Percentiles rank a stretch among this genome's conserved stretches.
phyloP scores from a whole-genome alignment of 2,888 invertebrate genomes.

The Dryobotodes eremita region DNA sequence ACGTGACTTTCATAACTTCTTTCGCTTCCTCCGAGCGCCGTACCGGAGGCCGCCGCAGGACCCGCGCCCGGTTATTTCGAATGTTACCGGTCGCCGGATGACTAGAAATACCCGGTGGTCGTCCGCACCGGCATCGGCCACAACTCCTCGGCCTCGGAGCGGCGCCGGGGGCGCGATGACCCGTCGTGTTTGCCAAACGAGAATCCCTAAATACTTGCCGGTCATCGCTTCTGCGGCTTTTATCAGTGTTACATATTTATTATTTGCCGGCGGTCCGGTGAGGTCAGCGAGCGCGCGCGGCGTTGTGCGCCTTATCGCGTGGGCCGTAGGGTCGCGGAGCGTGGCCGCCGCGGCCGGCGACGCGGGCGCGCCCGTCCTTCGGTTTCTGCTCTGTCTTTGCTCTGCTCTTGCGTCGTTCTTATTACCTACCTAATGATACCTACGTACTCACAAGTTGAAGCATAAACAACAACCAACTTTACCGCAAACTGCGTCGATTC shows the following conservation, averaged over 20 bases:
- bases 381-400: conserved; percentile 82
- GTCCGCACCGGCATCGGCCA: conserved; percentile 72
- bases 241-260: conserved; percentile 91
- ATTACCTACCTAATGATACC: conserved; percentile 61
- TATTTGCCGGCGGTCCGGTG: conserved; percentile 88
- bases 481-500: conserved; percentile 45
- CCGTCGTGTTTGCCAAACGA: conserved; percentile 82
- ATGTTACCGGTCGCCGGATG: conserved; percentile 68
- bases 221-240: conserved; percentile 88
- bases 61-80: conserved; percentile 64
- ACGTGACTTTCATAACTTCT: conserved; percentile 76
- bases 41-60: conserved; percentile 60
- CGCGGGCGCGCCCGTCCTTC: conserved; percentile 83
- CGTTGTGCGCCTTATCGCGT: conserved; percentile 87
- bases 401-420: conserved; percentile 88
- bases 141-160: conserved; percentile 72
- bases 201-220: conserved; percentile 87
- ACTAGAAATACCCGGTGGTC: conserved; percentile 79
- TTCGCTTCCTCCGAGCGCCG: conserved; percentile 57
- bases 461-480: conserved; percentile 59
- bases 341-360: conserved; percentile 64
- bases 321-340: conserved; percentile 84
- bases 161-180: conserved; percentile 78
- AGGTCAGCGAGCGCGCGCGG: conserved; percentile 87
- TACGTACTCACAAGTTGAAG: conserved; percentile 55